phyloP scores from a whole-genome alignment of 1,140 invertebrate genomes.

The Aradophagus sp. region DNA sequence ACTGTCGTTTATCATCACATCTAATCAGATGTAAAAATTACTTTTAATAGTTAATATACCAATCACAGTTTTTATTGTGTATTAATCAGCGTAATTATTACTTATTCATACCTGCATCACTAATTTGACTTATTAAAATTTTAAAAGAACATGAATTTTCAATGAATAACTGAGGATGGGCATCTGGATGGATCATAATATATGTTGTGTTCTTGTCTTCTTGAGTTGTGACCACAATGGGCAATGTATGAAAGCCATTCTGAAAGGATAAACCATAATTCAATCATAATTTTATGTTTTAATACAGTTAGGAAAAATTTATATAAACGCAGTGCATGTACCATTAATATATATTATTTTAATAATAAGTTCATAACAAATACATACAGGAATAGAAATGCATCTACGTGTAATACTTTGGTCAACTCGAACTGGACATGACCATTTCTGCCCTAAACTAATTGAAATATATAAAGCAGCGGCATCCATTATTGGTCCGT shows the following conservation, averaged over 20 bases:
- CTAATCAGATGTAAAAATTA: slow-evolving; percentile 24
- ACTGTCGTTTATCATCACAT: slow-evolving; percentile 61
- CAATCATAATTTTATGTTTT: too few relatives aligned
- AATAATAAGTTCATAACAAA: too few relatives aligned
- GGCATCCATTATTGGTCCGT: slow-evolving; percentile 63
- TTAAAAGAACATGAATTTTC: slow-evolving; percentile 74
- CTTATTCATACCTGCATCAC: slow-evolving; percentile 53
- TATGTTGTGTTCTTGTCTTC: slow-evolving; percentile 77
- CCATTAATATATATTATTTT: too few relatives aligned
- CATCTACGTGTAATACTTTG: slow-evolving; percentile 71
- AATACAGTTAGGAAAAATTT: too few relatives aligned
- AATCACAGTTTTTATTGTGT: too few relatives aligned
- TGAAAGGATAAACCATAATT: slow-evolving; percentile 35
- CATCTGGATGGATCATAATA: slow-evolving; percentile 77
- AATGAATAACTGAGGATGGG: slow-evolving; percentile 76
- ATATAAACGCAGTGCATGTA: too few relatives aligned
- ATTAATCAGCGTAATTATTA: too few relatives aligned
- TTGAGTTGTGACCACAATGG: slow-evolving; percentile 75
- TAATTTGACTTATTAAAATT: slow-evolving; percentile 67
- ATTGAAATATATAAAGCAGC: slow-evolving; percentile 69
- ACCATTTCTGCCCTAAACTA: slow-evolving; percentile 71
- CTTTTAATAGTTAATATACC: background rate
- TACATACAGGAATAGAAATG: slow-evolving; percentile 68
- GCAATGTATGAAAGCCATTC: slow-evolving; percentile 65
- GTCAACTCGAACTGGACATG: slow-evolving; percentile 76